Conservation (phyloP, 64 coral and sea anemone species). For the Porites lutea region DNA sequence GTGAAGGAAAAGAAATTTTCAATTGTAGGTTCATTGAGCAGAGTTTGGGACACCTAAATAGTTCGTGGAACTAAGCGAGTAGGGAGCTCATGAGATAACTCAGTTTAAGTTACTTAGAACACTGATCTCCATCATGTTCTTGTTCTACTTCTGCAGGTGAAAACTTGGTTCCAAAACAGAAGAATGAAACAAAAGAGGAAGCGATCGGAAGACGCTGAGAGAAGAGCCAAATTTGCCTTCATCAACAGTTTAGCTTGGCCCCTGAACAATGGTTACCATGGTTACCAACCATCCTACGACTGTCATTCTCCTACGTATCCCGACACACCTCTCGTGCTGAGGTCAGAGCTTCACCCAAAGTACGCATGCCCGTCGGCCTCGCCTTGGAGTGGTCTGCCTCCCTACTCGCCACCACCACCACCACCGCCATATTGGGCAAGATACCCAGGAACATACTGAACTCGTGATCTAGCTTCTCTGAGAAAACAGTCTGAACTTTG, state of each 20-base stretch:
- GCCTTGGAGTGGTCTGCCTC: constrained; percentile 17
- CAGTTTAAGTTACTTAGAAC: too few relatives aligned
- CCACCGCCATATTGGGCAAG: constrained; percentile 37
- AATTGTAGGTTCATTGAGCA: too few relatives aligned
- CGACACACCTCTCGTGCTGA: constrained; percentile 33
- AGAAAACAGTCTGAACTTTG: too few relatives aligned
- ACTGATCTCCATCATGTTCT: neutral
- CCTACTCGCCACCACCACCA: neutral
- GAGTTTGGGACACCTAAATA: too few relatives aligned
- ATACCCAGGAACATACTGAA: constrained; percentile 38
- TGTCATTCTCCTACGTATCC: neutral
- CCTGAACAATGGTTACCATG: constrained; percentile 20
- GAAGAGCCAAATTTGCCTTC: constrained; percentile 75
- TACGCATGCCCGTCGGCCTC: constrained; percentile 11
- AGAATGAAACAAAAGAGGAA: constrained; percentile 89
- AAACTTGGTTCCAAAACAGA: constrained; percentile 97
- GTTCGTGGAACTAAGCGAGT: too few relatives aligned
- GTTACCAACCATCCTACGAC: constrained; percentile 34
- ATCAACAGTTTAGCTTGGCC: constrained; percentile 56
- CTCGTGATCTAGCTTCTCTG: neutral
- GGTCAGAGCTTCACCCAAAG: constrained; percentile 9
- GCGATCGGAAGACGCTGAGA: constrained; percentile 72
- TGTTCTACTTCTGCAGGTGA: constrained; percentile 1
- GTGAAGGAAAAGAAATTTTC: too few relatives aligned
- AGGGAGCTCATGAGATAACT: too few relatives aligned